A percentile compares a stretch with the other conserved stretches of the same genome.
Evolutionary conservation across 2,113 vertebrate species (phyloP).

Genomic region (Gallinago undulata): DNA sequence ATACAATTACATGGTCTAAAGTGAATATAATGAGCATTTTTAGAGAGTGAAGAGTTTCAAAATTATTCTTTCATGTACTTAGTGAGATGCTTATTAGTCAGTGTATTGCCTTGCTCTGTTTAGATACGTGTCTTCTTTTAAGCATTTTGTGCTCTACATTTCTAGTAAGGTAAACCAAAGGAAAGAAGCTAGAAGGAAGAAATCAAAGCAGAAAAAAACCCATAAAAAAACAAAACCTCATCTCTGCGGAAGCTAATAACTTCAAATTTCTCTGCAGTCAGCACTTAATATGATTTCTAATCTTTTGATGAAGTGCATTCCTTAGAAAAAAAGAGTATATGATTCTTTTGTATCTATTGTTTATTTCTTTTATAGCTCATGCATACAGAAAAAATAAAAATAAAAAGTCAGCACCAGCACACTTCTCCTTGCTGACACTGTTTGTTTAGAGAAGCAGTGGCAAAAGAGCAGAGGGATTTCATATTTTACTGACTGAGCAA

Average conservation of each 20-base stretch:
- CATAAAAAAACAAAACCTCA: background rate
- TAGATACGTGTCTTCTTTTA: conserved; percentile 43
- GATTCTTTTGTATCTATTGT: background rate
- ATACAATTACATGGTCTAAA: background rate
- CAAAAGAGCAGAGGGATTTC: conserved; percentile 28
- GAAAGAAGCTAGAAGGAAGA: background rate
- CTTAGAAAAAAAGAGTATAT: conserved; percentile 5
- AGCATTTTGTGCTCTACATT: conserved; percentile 2
- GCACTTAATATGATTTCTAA: conserved; percentile 45
- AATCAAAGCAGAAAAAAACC: background rate
- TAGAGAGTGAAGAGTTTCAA: conserved; percentile 1
- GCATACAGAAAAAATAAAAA: background rate
- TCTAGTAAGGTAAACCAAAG: conserved; percentile 41
- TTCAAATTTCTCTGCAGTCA: conserved; percentile 41
- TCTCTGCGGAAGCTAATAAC: conserved; percentile 27
- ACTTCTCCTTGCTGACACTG: background rate
- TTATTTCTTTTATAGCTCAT: conserved; percentile 47
- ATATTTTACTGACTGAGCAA: conserved; percentile 26
- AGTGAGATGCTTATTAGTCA: conserved; percentile 43
- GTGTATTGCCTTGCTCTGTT: conserved; percentile 17
- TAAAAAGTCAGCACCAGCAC: background rate
- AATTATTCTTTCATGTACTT: conserved; percentile 3
- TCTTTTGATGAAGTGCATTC: conserved; percentile 17
- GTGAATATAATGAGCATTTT: background rate
- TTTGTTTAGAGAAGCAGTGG: conserved; percentile 25